Base-by-base conservation (phyloP, 2,797 vertebrate species). In the Anguilla anguilla region DNA sequence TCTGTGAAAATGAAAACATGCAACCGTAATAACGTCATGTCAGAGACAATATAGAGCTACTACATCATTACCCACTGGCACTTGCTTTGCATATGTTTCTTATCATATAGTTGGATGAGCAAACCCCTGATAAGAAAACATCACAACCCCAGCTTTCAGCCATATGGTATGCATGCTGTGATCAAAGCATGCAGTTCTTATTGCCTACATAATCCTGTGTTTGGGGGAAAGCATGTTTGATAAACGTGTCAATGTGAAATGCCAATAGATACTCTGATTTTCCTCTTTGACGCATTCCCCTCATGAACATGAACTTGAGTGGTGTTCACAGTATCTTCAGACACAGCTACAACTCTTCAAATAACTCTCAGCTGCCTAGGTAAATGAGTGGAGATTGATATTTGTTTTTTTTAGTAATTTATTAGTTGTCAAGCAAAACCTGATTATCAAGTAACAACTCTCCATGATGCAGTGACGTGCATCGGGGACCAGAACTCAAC, bases 91-190 rank as follows among this genome's bases (percentile, higher is more conserved):
- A 82, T 49, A 82, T 35, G 17, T 82, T 82, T n/a, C 46, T 82
- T 22, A 51, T 82, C 79, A 46, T 46, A 22, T 43, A 43, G 43
- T 3, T 81, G 77, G 77, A 25, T 77, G n/a, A 77, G 72, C 72
- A 79, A 22, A 79, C 74, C 35, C 19, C 74, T 79, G 79, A 82
- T 51, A 39, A 77, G 72, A 77, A 35, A 1, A 28, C 64, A 79
- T 46, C 72, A 77, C 28, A 77, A 22, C 11, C 28, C 72, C 72
- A 77, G 72, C 28, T 35, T 15, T 77, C 72, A 77, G 72, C 72
- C 35, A 35, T 77, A 77, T 77, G 35, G 72, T 77, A 43, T 77
- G 72, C 72, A 77, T 77, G 35, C 72, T 77, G 72, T 77, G 72
- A 77, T 77, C 31, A 77, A 77, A 77, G 72, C 72, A 3, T 35